phyloP scores from a whole-genome alignment of 2,888 invertebrate species.

The Troides helena region DNA sequence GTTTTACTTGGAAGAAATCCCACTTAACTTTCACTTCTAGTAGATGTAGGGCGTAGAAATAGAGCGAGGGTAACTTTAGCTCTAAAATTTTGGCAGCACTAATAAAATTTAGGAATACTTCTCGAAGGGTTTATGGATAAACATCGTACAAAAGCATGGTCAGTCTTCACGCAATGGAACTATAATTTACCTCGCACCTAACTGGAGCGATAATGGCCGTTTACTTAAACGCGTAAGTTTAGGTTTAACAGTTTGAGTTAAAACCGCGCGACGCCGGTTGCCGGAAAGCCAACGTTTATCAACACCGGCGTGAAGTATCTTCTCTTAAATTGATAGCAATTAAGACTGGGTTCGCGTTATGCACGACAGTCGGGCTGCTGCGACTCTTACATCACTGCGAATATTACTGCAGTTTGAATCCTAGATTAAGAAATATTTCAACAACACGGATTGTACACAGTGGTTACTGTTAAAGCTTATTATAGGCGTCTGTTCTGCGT shows the following conservation, averaged over 20 bases:
- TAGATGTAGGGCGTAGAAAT: no score
- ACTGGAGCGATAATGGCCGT: slow-evolving; percentile 8
- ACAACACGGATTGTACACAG: no score
- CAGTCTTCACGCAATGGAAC: slow-evolving; percentile 6
- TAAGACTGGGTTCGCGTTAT: slow-evolving; percentile 11
- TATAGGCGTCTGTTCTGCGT: no score
- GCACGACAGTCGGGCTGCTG: neutral
- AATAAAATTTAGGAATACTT: no score
- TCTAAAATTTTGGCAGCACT: no score
- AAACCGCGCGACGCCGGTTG: slow-evolving; percentile 7
- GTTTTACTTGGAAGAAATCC: no score
- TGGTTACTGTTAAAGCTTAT: no score
- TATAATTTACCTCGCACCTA: slow-evolving; percentile 20
- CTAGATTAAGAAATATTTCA: no score
- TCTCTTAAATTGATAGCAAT: slow-evolving; percentile 19
- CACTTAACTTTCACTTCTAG: no score
- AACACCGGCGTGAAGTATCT: slow-evolving; percentile 4
- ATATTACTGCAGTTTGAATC: no score
- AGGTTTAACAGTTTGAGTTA: slow-evolving; percentile 2
- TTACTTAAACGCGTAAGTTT: slow-evolving; percentile 23
- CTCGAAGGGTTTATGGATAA: no score
- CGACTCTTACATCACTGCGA: slow-evolving; percentile 6
- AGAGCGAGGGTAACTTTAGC: no score
- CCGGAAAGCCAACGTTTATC: slow-evolving; percentile 12
- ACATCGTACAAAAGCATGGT: neutral